phyloP scores from a whole-genome alignment of 1,140 invertebrate species.

The Zaprionus tsacasi region DNA sequence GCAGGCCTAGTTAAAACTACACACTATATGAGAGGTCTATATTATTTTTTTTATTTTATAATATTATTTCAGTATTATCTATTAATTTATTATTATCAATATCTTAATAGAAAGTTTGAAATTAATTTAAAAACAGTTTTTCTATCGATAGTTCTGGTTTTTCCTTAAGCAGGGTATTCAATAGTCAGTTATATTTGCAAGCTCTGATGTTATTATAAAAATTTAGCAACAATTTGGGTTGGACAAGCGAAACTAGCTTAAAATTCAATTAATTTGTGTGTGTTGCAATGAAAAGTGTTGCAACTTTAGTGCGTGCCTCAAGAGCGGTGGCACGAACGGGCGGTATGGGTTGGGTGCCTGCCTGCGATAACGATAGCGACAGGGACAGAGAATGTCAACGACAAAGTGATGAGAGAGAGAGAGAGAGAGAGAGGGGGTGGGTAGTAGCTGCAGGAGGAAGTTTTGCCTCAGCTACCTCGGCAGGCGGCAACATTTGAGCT shows the following conservation, averaged over 20 bases:
- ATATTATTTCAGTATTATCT: no score
- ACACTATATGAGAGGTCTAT: no score
- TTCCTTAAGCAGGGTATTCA: neutral
- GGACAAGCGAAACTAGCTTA: conserved; percentile 66
- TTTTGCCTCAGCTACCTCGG: conserved; percentile 39
- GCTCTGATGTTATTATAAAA: conserved; percentile 56
- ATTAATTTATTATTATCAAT: no score
- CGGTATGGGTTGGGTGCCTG: neutral
- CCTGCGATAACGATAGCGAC: conserved; percentile 27
- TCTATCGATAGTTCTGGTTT: neutral
- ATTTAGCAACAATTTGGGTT: conserved; percentile 63
- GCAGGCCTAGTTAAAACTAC: neutral
- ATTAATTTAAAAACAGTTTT: neutral
- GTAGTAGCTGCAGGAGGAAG: conserved; percentile 14
- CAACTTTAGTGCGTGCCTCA: conserved; percentile 70
- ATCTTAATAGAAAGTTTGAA: no score
- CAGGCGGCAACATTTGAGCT: conserved; percentile 57
- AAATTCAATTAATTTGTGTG: conserved; percentile 80
- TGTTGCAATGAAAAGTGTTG: conserved; percentile 70
- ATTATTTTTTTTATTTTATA: no score
- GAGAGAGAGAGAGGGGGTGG: neutral
- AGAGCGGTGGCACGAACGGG: conserved; percentile 16
- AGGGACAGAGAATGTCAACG: conserved; percentile 14
- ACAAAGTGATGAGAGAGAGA: neutral
- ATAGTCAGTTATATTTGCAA: neutral